Percentiles rank a stretch among this genome's conserved stretches.
These are phyloP conservation scores for Himalopsyche japonica DNA, from an alignment of 2,888 invertebrate species.

Conservation along the genomic window DNA sequence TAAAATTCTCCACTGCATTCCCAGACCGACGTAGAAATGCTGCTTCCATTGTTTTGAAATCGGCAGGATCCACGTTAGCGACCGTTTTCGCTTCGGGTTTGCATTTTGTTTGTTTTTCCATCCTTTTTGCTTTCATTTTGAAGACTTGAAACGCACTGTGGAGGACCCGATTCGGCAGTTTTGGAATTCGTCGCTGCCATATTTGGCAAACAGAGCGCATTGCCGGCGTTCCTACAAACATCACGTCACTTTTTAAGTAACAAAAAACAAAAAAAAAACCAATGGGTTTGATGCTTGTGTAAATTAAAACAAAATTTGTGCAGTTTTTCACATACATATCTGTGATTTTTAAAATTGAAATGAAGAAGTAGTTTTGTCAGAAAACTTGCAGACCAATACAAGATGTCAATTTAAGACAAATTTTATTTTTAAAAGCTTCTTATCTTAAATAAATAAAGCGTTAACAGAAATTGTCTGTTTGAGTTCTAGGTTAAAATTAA, in stretches of 20 bases:
- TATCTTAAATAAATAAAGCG: no score
- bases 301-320: no score
- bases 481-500: no score
- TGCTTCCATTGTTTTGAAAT: constrained; percentile 36
- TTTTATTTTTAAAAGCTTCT: no score
- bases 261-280: neutral
- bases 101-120: constrained; percentile 1
- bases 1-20: constrained; percentile 32
- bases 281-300: no score
- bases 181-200: constrained; percentile 23
- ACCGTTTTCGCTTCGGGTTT: constrained; percentile 7
- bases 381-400: no score
- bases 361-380: no score
- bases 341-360: no score
- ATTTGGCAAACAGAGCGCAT: constrained; percentile 22
- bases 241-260: neutral
- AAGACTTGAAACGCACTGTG: constrained; percentile 24
- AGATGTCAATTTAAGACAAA: no score
- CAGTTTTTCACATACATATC: no score
- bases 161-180: constrained; percentile 19
- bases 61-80: constrained; percentile 23
- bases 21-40: constrained; percentile 31
- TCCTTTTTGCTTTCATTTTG: constrained; percentile 23
- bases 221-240: neutral
- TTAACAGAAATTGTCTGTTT: no score